Percentiles rank a stretch among this genome's conserved stretches.
Conservation (phyloP, 2,797 vertebrate species). For the Pipistrellus kuhlii region DNA sequence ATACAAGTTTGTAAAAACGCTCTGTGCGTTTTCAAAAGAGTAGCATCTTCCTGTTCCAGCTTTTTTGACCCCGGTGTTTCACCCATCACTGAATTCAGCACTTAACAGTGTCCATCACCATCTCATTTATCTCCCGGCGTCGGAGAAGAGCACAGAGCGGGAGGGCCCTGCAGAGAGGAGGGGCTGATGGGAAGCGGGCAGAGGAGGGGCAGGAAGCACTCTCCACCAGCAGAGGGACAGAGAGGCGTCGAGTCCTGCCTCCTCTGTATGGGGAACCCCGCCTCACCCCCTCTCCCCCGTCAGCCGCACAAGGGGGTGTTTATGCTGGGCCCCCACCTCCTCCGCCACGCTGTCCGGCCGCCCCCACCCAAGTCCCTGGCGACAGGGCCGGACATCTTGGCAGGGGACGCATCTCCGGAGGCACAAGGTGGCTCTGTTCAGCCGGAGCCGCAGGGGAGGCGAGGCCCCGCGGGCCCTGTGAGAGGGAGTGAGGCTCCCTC, state of each 20-base stretch:
- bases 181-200: fast-evolving
- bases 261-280: neutral
- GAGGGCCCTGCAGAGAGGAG: neutral
- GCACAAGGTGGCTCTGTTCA: conserved; percentile 70
- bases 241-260: fast-evolving
- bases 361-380: conserved; percentile 65
- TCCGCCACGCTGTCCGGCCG: neutral
- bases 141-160: neutral
- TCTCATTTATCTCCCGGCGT: neutral
- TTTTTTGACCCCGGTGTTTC: neutral
- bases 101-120: neutral
- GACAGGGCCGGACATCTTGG: conserved; percentile 63
- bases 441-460: conserved; percentile 12
- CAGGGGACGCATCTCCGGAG: neutral
- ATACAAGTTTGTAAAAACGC: neutral
- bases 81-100: neutral
- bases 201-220: neutral
- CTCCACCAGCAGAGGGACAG: neutral
- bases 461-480: fast-evolving
- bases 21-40: neutral
- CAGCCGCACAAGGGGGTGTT: conserved; percentile 63
- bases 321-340: neutral
- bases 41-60: neutral
- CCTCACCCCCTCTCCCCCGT: neutral
- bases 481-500: neutral